Evolutionary conservation across 2,113 vertebrate species (phyloP).

Genomic region (Heloderma charlesbogerti): DNA sequence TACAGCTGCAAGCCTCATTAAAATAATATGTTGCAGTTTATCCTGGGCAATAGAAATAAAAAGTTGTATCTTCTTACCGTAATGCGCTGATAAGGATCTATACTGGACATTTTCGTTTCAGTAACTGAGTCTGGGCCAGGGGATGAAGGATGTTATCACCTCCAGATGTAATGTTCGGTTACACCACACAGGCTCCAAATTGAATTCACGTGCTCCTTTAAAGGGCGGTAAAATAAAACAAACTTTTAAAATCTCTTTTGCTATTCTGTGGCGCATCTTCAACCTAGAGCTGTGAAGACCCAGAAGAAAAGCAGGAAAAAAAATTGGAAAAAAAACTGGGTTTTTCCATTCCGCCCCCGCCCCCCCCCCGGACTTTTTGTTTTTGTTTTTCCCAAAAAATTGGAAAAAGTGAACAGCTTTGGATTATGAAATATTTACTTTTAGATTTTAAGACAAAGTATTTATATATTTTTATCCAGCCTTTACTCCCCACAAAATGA

Average conservation of each 20-base stretch:
- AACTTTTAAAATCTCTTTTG: background rate
- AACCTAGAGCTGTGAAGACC: too few species aligned
- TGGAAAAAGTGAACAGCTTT: too few species aligned
- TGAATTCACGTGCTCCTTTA: background rate
- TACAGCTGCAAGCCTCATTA: background rate
- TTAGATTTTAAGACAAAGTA: too few species aligned
- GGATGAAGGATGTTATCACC: background rate
- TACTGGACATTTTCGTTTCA: constrained; percentile 83
- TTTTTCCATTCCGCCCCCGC: too few species aligned
- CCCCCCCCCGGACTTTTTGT: too few species aligned
- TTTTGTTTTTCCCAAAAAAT: too few species aligned
- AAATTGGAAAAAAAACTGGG: too few species aligned
- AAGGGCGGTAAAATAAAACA: constrained; percentile 6
- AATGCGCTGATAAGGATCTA: constrained; percentile 90
- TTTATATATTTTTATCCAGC: too few species aligned
- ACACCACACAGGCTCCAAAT: background rate
- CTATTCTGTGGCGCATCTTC: background rate
- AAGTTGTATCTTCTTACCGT: constrained; percentile 84
- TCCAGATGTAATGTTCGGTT: background rate
- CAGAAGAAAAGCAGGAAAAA: too few species aligned
- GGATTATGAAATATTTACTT: too few species aligned
- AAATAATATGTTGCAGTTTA: background rate
- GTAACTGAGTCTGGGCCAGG: background rate
- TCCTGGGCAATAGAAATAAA: background rate
- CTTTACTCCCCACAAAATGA: too few species aligned